Base-by-base conservation (phyloP, 1,140 invertebrate species). In the Brachionus manjavacas region DNA sequence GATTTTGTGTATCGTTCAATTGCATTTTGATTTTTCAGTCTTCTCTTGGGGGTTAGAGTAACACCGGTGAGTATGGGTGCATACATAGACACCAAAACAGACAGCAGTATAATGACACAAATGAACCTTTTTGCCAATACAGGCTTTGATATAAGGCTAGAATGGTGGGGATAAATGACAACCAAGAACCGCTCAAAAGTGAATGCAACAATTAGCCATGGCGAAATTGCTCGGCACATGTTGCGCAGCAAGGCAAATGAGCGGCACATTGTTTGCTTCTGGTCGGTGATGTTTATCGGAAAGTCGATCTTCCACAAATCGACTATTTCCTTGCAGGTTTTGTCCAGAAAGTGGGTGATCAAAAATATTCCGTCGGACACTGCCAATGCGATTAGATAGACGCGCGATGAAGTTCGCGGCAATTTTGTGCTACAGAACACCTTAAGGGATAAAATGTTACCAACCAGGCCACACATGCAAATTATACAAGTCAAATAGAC, bases 161-260 rank as follows among this genome's bases (percentile, higher is more conserved):
- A 55, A 11, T 83, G 64, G 14, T 68, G 39, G 3, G 81, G 81
- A 55, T 49, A 83, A 72, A 55, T 49, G 2, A 83, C 81, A 52
- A 83, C 81, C n/a, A 83, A 25, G 35, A 83, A 68, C 23, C 81
- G 12, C 68, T 83, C 81, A 16, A 83, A 41, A 31, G 81, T 83
- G 20, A 83, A 83, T 4, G 81, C 64, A 3, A 83, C 81, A 39
- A 83, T 68, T 23, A 83, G 14, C 81, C 81, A 83, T 20, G 60
- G 81, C 1, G 60, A 39, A 4, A 52, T 28, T 16, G 41, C 43
- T 31, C 81, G 60, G 23, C 23, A 83, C n/a, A 35, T 28, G 20
- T 68, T 35, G 25, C 81, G 52, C 7, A 83, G 28, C 6, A 68
- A 39, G 11, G 79, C 79, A 68, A 81, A 81, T 20, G 79, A 64